A percentile compares a stretch with the other conserved stretches of the same genome.
Evolutionary conservation across 2,113 vertebrate genomes (phyloP).

Genomic region (Struthidea cinerea): DNA sequence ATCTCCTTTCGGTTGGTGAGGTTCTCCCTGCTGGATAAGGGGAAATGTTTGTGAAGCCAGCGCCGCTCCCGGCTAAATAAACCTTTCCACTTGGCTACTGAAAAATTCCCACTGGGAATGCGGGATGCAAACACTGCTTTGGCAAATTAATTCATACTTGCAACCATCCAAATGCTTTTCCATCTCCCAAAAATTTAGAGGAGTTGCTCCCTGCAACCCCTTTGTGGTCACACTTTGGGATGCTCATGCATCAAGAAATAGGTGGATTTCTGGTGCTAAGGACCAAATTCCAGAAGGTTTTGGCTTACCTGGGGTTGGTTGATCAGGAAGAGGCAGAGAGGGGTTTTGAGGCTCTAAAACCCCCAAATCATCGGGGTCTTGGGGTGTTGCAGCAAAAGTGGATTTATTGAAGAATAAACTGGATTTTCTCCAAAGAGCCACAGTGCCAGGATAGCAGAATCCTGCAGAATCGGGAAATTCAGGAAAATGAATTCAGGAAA

Average conservation of each 20-base stretch:
- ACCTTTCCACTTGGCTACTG: conserved; percentile 74
- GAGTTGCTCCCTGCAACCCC: background rate
- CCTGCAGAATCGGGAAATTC: background rate
- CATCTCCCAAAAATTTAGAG: rapidly evolving
- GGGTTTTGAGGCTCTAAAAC: background rate
- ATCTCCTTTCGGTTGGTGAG: conserved; percentile 89
- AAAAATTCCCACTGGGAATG: background rate
- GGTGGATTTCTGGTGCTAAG: background rate
- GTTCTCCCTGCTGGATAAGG: conserved; percentile 79
- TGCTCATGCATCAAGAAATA: rapidly evolving
- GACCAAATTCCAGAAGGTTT: background rate
- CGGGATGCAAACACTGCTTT: background rate
- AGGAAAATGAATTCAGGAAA: background rate
- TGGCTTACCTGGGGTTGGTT: background rate
- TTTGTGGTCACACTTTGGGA: rapidly evolving
- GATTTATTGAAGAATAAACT: background rate
- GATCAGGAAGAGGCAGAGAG: background rate
- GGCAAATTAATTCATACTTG: conserved; percentile 47
- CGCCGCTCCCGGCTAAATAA: conserved; percentile 80
- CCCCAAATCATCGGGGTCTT: background rate
- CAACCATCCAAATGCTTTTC: background rate
- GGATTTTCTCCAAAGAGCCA: background rate
- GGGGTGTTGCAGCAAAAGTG: background rate
- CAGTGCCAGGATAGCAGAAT: background rate
- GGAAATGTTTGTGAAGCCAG: conserved; percentile 79